These are phyloP conservation scores for Meloidogyne chitwoodi DNA, from an alignment of 1,140 invertebrate genomes.

Conservation along the genomic window DNA sequence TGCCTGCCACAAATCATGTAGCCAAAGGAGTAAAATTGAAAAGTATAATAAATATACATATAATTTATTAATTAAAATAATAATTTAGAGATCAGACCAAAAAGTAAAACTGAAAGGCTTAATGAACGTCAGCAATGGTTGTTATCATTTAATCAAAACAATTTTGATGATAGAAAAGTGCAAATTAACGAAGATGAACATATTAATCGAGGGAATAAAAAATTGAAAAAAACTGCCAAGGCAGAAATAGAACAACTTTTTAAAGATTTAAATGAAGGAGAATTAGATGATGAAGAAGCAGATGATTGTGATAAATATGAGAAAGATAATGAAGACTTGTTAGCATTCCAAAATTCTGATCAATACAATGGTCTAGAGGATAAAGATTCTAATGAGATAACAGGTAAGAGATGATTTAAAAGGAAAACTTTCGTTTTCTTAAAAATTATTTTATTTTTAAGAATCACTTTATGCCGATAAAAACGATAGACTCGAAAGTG, in stretches of 20 bases:
- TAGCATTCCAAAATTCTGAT: not conserved
- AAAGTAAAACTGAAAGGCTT: conserved; percentile 12
- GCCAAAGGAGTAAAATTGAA: not conserved
- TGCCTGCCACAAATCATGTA: not conserved
- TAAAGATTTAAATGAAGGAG: not conserved
- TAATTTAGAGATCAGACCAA: conserved; percentile 8
- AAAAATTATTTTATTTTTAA: not conserved
- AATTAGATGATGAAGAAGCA: not conserved
- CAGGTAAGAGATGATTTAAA: not conserved
- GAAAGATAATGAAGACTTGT: not conserved
- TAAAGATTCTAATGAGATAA: not conserved
- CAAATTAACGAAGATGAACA: not conserved
- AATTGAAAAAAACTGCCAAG: not conserved
- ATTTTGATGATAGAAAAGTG: not conserved
- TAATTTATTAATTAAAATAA: not conserved
- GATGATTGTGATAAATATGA: not conserved
- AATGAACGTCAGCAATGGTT: not conserved
- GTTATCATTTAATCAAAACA: not conserved
- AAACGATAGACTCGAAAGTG: conserved; percentile 1
- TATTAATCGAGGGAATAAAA: not conserved
- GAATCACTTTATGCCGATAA: not conserved
- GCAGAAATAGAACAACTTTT: conserved; percentile 9
- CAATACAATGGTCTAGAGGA: not conserved
- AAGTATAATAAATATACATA: not conserved
- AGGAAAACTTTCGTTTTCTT: not conserved